Conservation (phyloP, 2,113 vertebrate genomes). For the Fulica atra region DNA sequence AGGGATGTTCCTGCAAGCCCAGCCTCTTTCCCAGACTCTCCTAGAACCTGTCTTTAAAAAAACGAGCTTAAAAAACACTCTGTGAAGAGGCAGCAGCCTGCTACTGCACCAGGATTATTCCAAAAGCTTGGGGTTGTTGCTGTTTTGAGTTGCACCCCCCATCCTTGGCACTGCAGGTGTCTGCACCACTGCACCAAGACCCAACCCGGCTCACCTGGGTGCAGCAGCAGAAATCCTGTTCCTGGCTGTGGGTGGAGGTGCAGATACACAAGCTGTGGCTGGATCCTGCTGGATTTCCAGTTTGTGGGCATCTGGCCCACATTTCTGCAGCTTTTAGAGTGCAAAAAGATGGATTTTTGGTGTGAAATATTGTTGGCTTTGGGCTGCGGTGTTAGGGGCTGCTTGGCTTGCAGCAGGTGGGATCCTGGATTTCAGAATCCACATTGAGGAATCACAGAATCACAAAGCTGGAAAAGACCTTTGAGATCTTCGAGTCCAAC, state of each 20-base stretch:
- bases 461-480: too few relatives aligned
- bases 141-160: neutral
- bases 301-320: rapidly evolving
- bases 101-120: neutral
- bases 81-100: neutral
- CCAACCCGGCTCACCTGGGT: rapidly evolving
- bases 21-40: rapidly evolving
- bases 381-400: rapidly evolving
- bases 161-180: neutral
- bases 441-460: neutral
- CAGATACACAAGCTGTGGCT: rapidly evolving
- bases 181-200: neutral
- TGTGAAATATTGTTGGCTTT: rapidly evolving
- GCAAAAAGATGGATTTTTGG: neutral
- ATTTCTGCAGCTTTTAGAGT: rapidly evolving
- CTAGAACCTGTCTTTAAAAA: rapidly evolving
- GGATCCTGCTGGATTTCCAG: neutral
- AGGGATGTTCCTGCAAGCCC: rapidly evolving
- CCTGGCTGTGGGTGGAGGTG: rapidly evolving
- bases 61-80: neutral
- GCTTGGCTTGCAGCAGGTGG: too few relatives aligned
- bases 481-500: too few relatives aligned
- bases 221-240: neutral
- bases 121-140: neutral
- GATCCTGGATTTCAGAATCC: rapidly evolving